These are phyloP conservation scores for Neolamprologus variostigma DNA, from an alignment of 2,113 vertebrate species.

Conservation along the genomic window DNA sequence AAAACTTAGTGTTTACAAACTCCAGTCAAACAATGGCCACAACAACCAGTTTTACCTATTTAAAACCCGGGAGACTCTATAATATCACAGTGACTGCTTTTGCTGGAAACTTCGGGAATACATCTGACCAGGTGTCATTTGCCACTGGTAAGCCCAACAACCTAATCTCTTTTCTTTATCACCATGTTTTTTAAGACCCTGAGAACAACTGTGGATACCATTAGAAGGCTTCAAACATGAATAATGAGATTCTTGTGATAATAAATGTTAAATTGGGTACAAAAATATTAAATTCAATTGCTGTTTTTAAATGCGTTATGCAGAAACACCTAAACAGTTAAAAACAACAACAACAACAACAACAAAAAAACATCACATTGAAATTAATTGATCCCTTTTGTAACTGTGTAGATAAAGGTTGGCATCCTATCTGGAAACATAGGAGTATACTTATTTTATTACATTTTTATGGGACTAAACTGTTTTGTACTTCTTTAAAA, in stretches of 20 bases:
- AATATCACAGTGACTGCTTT: constrained; percentile 25
- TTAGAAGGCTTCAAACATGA: not conserved
- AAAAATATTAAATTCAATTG: not conserved
- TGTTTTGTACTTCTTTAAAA: not conserved
- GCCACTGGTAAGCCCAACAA: constrained; percentile 45
- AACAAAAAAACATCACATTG: not conserved
- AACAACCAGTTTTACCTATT: not conserved
- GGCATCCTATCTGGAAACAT: not conserved
- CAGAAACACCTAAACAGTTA: not conserved
- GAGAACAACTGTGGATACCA: not conserved
- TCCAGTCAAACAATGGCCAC: accelerated
- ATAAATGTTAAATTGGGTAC: not conserved
- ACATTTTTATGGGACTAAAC: accelerated
- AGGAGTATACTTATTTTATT: not conserved
- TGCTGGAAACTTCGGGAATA: not conserved
- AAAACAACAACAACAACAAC: not conserved
- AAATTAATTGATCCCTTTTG: not conserved
- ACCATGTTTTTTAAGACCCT: not conserved
- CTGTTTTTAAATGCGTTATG: not conserved
- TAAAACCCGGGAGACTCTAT: constrained; percentile 32
- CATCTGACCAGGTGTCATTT: not conserved
- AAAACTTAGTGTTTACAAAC: accelerated
- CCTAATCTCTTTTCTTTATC: not conserved
- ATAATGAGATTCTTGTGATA: not conserved
- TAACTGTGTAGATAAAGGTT: not conserved